Percentiles rank a stretch among this genome's conserved stretches.
These are phyloP conservation scores for Neopelma chrysocephalum DNA, from an alignment of 2,797 vertebrate species.

Conservation along the genomic window DNA sequence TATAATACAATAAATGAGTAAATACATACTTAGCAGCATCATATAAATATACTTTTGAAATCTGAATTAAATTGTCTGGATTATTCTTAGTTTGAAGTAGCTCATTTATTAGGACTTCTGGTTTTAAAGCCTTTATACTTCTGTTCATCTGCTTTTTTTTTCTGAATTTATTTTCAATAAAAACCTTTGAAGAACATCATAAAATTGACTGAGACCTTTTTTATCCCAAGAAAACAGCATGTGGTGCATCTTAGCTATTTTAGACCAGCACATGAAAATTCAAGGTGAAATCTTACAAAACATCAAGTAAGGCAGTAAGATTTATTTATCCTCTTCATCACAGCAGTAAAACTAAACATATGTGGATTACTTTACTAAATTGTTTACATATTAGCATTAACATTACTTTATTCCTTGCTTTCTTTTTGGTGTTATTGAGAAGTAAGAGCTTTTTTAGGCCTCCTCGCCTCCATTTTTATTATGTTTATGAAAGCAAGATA, in stretches of 20 bases:
- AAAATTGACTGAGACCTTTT: not conserved
- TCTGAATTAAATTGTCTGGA: not conserved
- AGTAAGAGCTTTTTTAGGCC: not conserved
- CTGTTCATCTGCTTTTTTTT: not conserved
- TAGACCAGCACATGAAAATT: not conserved
- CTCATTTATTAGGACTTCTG: not conserved
- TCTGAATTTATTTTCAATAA: constrained; percentile 6
- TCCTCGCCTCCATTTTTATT: not conserved
- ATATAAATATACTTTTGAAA: not conserved
- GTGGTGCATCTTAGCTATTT: not conserved
- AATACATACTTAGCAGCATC: not conserved
- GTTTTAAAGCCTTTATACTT: not conserved
- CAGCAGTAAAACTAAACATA: not conserved
- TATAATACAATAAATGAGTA: not conserved
- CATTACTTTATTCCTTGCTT: not conserved
- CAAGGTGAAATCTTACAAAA: not conserved
- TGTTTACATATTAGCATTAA: not conserved
- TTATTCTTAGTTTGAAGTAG: not conserved
- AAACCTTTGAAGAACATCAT: not conserved
- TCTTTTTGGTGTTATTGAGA: not conserved
- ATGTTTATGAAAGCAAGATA: not conserved
- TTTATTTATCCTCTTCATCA: not conserved
- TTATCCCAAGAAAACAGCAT: not conserved
- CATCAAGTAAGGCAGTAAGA: not conserved
- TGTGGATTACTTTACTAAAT: not conserved